phyloP scores from a whole-genome alignment of 2,113 vertebrate genomes.

The Astatoreochromis straeleni region DNA sequence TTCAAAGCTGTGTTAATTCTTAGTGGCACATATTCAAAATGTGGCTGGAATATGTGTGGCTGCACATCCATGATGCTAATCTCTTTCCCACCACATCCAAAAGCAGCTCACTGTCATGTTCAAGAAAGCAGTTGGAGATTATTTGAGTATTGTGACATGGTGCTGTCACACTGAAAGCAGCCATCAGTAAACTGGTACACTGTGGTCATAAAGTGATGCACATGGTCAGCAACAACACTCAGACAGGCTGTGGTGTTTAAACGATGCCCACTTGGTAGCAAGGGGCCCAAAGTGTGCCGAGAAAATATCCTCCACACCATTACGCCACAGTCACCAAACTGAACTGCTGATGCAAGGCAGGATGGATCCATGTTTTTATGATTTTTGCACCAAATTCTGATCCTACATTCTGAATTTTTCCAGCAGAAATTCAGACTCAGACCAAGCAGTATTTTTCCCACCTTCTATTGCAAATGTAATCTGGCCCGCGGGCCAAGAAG shows the following conservation, averaged over 20 bases:
- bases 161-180: neutral
- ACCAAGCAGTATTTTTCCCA: neutral
- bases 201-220: neutral
- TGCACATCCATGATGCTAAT: neutral
- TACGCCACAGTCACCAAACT: neutral
- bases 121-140: neutral
- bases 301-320: neutral
- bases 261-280: neutral
- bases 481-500: too few relatives aligned
- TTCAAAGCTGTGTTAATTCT: neutral
- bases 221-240: neutral
- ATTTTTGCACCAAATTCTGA: neutral
- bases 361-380: neutral
- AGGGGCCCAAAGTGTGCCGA: neutral
- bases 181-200: neutral
- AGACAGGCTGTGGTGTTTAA: neutral
- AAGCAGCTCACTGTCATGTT: neutral
- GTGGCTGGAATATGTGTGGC: neutral
- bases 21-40: neutral
- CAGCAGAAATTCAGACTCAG: neutral
- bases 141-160: neutral
- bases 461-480: neutral
- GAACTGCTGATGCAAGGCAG: neutral
- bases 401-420: neutral
- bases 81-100: neutral